A percentile compares a stretch with the other conserved stretches of the same genome.
Evolutionary conservation across 2,888 invertebrate genomes (phyloP).

Genomic region (Pseudolycoriella hygida): DNA sequence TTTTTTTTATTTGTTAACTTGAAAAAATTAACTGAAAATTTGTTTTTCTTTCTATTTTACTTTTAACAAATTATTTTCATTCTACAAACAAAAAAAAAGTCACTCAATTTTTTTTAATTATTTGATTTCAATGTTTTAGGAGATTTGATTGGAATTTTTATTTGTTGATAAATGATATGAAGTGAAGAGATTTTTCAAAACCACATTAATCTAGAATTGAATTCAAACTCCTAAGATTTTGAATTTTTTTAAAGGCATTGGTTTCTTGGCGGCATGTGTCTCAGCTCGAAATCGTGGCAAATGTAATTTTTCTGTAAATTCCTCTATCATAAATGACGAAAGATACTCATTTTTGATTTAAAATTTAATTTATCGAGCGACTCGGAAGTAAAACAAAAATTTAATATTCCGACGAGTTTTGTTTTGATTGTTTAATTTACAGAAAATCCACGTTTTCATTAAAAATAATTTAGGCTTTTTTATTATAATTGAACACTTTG

Average conservation of each 20-base stretch:
- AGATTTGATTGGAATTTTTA: not conserved
- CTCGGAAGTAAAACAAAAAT: conserved; percentile 3
- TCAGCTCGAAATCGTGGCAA: conserved; percentile 16
- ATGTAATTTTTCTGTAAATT: conserved; percentile 4
- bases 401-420: conserved; percentile 9
- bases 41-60: not conserved
- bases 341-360: not conserved
- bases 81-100: too few species aligned
- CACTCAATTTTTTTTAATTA: not conserved
- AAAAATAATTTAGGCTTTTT: not conserved
- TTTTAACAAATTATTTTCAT: too few species aligned
- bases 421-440: conserved; percentile 9
- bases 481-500: not conserved
- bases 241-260: conserved; percentile 46
- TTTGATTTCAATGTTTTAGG: conserved; percentile 1
- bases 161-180: not conserved
- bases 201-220: not conserved
- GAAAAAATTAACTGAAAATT: not conserved
- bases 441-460: conserved; percentile 10
- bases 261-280: conserved; percentile 61
- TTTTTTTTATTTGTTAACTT: too few species aligned
- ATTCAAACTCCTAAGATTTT: conserved; percentile 19
- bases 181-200: not conserved
- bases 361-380: not conserved
- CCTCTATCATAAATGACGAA: not conserved